A percentile compares a stretch with the other conserved stretches of the same genome.
These are phyloP conservation scores for Steinernema feltiae DNA, from an alignment of 1,140 invertebrate genomes.

Conservation along the genomic window DNA sequence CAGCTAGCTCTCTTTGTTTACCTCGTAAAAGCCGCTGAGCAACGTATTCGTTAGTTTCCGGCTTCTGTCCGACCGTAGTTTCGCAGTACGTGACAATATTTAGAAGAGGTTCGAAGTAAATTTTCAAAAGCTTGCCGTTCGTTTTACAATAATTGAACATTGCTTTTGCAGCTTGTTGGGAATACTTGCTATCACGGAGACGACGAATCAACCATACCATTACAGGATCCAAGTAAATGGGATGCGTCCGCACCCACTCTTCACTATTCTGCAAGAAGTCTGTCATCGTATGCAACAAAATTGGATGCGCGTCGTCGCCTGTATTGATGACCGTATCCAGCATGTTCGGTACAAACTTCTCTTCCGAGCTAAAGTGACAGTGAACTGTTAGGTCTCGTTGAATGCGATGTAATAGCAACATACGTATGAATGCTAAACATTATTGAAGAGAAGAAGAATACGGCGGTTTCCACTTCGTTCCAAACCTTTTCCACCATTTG, in stretches of 20 bases:
- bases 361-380: not conserved
- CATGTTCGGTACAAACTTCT: not conserved
- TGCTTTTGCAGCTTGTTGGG: not conserved
- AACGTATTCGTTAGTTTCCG: too few relatives aligned
- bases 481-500: not conserved
- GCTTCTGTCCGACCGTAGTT: too few relatives aligned
- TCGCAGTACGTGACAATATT: too few relatives aligned
- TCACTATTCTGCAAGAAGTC: not conserved
- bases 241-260: not conserved
- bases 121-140: too few relatives aligned
- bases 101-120: too few relatives aligned
- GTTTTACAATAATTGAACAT: too few relatives aligned
- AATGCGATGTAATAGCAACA: not conserved
- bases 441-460: slow-evolving; percentile 1
- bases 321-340: not conserved
- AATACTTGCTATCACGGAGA: too few relatives aligned
- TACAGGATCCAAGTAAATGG: not conserved
- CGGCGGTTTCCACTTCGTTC: not conserved
- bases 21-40: too few relatives aligned
- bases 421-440: not conserved
- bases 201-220: not conserved
- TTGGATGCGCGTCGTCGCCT: not conserved
- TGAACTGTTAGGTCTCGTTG: too few relatives aligned
- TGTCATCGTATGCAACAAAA: not conserved
- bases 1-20: too few relatives aligned